Conservation (phyloP, 2,113 vertebrate genomes). For the Thinocorus orbignyianus region DNA sequence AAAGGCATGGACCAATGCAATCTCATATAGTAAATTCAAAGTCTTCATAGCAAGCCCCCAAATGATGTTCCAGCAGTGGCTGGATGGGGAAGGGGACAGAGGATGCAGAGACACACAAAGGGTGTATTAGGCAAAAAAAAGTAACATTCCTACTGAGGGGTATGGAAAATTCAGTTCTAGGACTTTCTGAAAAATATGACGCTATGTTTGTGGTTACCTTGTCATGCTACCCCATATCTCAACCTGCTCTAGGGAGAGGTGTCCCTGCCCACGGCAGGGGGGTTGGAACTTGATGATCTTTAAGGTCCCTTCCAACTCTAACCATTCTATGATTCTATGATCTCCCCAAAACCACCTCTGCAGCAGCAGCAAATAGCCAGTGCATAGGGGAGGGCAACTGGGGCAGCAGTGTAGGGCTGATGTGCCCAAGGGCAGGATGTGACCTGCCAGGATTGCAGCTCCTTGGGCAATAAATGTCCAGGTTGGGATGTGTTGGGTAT, state of each 20-base stretch:
- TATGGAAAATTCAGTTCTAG: background rate
- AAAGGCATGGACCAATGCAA: background rate
- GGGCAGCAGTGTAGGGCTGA: background rate
- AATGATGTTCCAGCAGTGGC: background rate
- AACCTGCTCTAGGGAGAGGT: no score
- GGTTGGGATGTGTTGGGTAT: background rate
- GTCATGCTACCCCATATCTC: accelerated
- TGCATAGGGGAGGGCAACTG: accelerated
- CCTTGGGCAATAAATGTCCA: background rate
- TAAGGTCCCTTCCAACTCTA: no score
- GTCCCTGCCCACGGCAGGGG: no score
- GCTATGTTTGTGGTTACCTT: background rate
- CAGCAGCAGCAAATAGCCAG: background rate
- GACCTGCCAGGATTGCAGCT: background rate
- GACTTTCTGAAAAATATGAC: background rate
- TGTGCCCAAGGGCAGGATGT: background rate
- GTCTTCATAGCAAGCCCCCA: background rate
- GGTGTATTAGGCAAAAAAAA: background rate
- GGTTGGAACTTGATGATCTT: no score
- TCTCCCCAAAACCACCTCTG: background rate
- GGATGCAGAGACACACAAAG: background rate
- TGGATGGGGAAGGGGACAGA: background rate
- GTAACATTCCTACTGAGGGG: accelerated
- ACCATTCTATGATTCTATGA: no score
- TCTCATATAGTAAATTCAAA: background rate